These are phyloP conservation scores for Drosophila pandora DNA, from an alignment of 1,140 invertebrate species.

Conservation along the genomic window DNA sequence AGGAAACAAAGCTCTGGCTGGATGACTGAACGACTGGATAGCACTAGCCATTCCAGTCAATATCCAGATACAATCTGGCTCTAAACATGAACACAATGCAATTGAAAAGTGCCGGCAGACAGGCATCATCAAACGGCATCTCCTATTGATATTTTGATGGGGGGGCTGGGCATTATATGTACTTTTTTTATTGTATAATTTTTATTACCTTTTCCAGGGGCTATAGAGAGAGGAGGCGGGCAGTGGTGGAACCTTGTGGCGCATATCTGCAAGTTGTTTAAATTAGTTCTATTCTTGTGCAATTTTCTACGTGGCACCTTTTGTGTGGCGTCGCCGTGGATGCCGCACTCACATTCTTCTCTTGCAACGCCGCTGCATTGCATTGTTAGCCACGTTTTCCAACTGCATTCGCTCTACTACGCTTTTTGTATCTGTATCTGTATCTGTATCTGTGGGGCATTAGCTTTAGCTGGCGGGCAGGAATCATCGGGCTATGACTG, in stretches of 20 bases:
- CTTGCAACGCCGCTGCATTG: conserved; percentile 18
- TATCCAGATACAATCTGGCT: conserved; percentile 52
- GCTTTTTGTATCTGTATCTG: conserved; percentile 38
- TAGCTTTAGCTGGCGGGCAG: background rate
- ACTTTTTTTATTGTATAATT: conserved; percentile 59
- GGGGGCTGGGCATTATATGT: conserved; percentile 7
- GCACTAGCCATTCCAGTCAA: background rate
- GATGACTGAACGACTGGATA: conserved; percentile 17
- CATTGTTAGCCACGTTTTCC: conserved; percentile 48
- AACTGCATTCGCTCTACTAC: conserved; percentile 47
- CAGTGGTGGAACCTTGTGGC: conserved; percentile 13
- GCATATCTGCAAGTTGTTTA: conserved; percentile 75
- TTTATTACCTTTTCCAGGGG: conserved; percentile 54
- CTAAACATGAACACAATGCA: conserved; percentile 41
- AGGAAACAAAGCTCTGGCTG: conserved; percentile 14
- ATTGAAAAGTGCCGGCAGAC: conserved; percentile 42
- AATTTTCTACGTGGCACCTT: conserved; percentile 79
- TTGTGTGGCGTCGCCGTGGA: conserved; percentile 51
- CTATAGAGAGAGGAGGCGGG: background rate
- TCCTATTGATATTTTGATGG: conserved; percentile 36
- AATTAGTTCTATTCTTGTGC: conserved; percentile 80
- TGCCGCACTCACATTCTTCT: conserved; percentile 39
- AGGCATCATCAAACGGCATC: conserved; percentile 15
- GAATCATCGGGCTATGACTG: conserved; percentile 30
- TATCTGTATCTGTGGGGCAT: conserved; percentile 14